Evolutionary conservation across 2,113 vertebrate species (phyloP), one percentile per base, ranked within the genome.

Genomic region (Bos javanicus): DNA sequence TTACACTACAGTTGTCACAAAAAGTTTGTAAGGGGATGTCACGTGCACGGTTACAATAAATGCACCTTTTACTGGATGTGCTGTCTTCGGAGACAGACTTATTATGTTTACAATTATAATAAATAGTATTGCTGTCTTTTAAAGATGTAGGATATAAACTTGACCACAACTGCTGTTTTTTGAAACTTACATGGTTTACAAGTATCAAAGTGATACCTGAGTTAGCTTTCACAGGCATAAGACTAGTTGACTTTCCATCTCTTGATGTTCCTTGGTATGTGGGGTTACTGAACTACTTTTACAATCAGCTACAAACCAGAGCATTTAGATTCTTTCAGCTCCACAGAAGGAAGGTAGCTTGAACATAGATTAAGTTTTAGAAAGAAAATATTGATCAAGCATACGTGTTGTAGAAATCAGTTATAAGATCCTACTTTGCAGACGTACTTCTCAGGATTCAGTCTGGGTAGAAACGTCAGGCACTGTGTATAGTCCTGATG

Each of bases 61-160:
- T 94, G 23, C 28, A 4, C 97, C 13, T 98, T 67, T 96, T 94
- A 62, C 50, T 94, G 36, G 64, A 33, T 89, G 39, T 85, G 30
- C 57, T 93, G 1, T 94, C 50, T 92, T 97, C 11, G 50, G 76
- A 95, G 92, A 90, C 80, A 93, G 87, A 82, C 83, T 95, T 97
- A 59, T 95, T 97, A 62, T 95, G 56, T 98, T 97, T 98, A 95
- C 90, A 97, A 30, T 96, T 52, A 92, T 59, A 96, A 50, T 96
- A 94, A 93, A 93, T 84, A 9, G 95, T 96, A n/a, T 11, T 80
- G 93, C 57, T 97, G 0, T 10, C 97, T 98, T 97, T 96, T 96
- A 87, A 95, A 96, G 84, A 93, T 93, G 84, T 17, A 67, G 39
- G 15, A 43, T 87, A 52, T 96, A 96, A 95, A 97, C 94, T 95